phyloP scores from a whole-genome alignment of 2,113 vertebrate species.

The Ictalurus punctatus region DNA sequence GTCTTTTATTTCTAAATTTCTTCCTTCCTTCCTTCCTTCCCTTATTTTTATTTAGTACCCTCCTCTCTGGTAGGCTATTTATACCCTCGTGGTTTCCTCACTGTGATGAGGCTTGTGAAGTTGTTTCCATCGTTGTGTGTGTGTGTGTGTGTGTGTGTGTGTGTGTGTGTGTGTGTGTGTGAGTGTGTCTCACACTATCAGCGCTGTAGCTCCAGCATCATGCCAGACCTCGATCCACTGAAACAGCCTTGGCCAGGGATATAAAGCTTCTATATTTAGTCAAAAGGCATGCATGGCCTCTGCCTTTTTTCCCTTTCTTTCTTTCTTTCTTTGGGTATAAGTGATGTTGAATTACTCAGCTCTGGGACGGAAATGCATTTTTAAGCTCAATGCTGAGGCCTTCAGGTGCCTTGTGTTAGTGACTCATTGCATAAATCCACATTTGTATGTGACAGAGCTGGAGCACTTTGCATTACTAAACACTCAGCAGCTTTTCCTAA shows the following conservation, averaged over 20 bases:
- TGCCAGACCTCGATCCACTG: conserved; percentile 65
- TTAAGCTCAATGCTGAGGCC: neutral
- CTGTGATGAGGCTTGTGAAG: conserved; percentile 59
- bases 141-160: conserved; percentile 1
- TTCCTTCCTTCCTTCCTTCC: too few species aligned
- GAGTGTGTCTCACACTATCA: neutral
- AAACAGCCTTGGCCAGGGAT: conserved; percentile 51
- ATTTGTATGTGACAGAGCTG: conserved; percentile 18
- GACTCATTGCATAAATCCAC: conserved; percentile 31
- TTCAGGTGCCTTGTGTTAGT: conserved; percentile 31
- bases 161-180: neutral
- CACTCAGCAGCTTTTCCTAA: conserved; percentile 7
- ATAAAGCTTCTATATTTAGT: conserved; percentile 39
- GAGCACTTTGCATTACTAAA: conserved; percentile 10
- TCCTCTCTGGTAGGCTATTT: conserved; percentile 39
- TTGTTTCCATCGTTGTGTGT: conserved; percentile 40
- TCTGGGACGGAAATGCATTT: neutral
- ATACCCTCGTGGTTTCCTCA: conserved; percentile 44
- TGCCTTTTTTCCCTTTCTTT: neutral
- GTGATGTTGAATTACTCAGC: conserved; percentile 27
- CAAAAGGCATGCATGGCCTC: conserved; percentile 27
- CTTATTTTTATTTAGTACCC: conserved; percentile 29
- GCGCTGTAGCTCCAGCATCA: neutral
- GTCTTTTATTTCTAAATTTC: too few species aligned
- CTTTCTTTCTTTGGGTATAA: neutral